phyloP scores from a whole-genome alignment of 2,797 vertebrate genomes.

The Acanthornis magna region DNA sequence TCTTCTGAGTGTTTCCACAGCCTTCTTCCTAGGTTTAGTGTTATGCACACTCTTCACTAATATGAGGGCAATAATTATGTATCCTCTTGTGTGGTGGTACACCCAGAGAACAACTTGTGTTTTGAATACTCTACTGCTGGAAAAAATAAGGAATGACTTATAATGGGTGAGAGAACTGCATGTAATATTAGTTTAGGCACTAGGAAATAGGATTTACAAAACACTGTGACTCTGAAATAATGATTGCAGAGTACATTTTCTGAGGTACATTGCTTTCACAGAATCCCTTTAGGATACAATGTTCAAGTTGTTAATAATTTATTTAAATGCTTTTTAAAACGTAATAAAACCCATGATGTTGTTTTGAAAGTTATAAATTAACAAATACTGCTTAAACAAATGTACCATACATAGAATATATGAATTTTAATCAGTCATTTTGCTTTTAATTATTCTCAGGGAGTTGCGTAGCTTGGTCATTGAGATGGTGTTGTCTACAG shows the following conservation, averaged over 20 bases:
- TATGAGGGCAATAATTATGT: not conserved
- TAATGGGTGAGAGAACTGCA: not conserved
- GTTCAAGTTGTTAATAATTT: conserved; percentile 31
- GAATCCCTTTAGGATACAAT: not conserved
- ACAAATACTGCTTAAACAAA: conserved; percentile 14
- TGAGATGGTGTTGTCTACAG: conserved; percentile 98
- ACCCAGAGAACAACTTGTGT: not conserved
- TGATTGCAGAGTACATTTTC: not conserved
- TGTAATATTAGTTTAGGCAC: conserved; percentile 7
- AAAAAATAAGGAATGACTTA: not conserved
- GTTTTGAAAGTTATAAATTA: conserved; percentile 46
- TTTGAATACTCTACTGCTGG: not conserved
- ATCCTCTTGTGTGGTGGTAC: not conserved
- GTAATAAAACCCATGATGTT: not conserved
- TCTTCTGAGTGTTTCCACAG: not conserved
- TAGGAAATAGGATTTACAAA: conserved; percentile 26
- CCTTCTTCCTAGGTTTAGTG: not conserved
- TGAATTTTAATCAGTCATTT: conserved; percentile 31
- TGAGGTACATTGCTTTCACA: not conserved
- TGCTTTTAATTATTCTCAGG: conserved; percentile 76
- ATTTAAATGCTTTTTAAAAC: conserved; percentile 25
- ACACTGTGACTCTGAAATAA: not conserved
- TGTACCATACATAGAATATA: conserved; percentile 14
- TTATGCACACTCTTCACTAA: not conserved
- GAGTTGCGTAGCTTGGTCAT: conserved; percentile 93